phyloP scores from a whole-genome alignment of 2,113 vertebrate genomes.

The Taurulus bubalis region DNA sequence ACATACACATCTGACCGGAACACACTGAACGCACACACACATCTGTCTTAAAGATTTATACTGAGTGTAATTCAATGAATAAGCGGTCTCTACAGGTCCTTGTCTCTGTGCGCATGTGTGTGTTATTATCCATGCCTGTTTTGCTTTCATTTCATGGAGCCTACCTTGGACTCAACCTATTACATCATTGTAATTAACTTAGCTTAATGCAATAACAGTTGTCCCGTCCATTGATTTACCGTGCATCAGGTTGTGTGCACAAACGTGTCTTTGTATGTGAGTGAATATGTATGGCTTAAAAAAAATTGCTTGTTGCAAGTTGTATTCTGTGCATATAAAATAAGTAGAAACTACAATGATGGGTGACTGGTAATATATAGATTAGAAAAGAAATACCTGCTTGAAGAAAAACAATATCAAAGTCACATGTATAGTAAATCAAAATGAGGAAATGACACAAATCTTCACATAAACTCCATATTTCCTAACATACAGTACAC shows the following conservation, averaged over 20 bases:
- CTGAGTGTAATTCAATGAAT: constrained; percentile 28
- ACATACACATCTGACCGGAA: constrained; percentile 33
- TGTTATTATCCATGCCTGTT: background rate
- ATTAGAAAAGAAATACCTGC: background rate
- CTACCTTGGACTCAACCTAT: background rate
- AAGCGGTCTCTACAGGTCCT: constrained; percentile 9
- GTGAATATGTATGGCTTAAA: background rate
- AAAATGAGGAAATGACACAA: background rate
- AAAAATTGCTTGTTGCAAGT: background rate
- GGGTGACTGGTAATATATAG: background rate
- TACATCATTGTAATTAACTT: constrained; percentile 27
- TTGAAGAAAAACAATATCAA: background rate
- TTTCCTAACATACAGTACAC: background rate
- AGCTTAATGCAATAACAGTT: constrained; percentile 33
- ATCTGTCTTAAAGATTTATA: constrained; percentile 50
- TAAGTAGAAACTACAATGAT: background rate
- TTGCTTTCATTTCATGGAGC: constrained; percentile 8
- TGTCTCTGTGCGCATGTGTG: constrained; percentile 11
- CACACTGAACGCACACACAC: constrained; percentile 19
- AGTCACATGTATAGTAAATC: background rate
- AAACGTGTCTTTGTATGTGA: background rate
- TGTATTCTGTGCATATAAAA: background rate
- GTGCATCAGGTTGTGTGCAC: background rate
- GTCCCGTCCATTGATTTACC: background rate
- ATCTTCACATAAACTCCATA: background rate